Percentiles rank a stretch among this genome's conserved stretches.
Conservation (phyloP, 2,113 vertebrate species). For the Hemichromis elongatus region DNA sequence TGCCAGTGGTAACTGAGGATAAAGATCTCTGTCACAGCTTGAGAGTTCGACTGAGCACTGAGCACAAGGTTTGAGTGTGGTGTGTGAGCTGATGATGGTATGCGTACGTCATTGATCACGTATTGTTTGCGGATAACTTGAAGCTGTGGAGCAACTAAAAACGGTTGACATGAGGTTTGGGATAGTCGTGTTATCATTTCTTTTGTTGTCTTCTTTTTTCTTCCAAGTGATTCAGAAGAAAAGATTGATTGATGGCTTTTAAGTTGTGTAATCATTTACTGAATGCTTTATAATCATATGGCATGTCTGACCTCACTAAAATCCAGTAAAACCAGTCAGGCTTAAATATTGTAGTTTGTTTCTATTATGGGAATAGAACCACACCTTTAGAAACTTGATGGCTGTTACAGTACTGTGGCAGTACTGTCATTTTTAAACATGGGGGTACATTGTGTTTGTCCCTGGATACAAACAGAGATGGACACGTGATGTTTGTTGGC, state of each 20-base stretch:
- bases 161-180: not conserved
- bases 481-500: conserved; percentile 6
- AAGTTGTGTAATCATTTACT: not conserved
- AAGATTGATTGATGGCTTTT: not conserved
- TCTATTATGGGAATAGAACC: not conserved
- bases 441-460: not conserved
- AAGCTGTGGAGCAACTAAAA: not conserved
- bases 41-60: not conserved
- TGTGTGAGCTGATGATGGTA: not conserved
- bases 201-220: not conserved
- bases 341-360: not conserved
- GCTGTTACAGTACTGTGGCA: not conserved
- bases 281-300: not conserved
- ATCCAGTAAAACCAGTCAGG: conserved; percentile 1
- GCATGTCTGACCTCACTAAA: not conserved
- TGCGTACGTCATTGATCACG: not conserved
- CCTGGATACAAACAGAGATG: not conserved
- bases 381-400: not conserved
- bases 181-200: not conserved
- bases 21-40: not conserved
- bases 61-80: not conserved
- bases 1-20: conserved; percentile 26
- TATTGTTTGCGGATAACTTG: not conserved
- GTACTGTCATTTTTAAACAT: not conserved
- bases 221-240: not conserved